Conservation (phyloP, 2,797 vertebrate species). For the Agapornis canus region DNA sequence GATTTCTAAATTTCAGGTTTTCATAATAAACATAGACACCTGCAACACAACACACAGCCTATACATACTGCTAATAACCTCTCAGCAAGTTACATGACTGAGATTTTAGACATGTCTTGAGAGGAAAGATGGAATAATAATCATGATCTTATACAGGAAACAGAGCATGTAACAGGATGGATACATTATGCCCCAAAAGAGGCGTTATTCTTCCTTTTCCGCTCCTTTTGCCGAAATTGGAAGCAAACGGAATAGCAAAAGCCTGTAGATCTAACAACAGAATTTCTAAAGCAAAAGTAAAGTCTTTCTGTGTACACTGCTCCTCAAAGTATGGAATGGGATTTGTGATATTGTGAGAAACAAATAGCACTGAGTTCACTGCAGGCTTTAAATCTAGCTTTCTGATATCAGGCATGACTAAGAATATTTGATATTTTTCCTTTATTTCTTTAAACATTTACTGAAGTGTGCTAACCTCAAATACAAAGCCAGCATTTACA, state of each 20-base stretch:
- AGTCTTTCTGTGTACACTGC: fast-evolving
- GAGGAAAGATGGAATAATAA: conserved; percentile 37
- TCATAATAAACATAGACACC: conserved; percentile 46
- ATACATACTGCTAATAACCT: neutral
- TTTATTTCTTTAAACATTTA: conserved; percentile 54
- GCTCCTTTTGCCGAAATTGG: neutral
- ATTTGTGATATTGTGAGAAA: neutral
- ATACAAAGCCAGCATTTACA: conserved; percentile 40
- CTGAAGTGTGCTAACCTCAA: neutral
- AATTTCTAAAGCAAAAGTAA: neutral
- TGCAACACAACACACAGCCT: conserved; percentile 27
- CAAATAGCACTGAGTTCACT: neutral
- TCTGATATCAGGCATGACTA: neutral
- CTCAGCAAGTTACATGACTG: neutral
- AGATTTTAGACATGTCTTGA: conserved; percentile 8
- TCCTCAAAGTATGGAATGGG: neutral
- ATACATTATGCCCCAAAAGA: neutral
- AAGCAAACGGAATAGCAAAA: neutral
- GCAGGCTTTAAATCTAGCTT: neutral
- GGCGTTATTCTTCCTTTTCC: neutral
- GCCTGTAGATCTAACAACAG: neutral
- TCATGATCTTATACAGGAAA: conserved; percentile 8
- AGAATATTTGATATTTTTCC: conserved; percentile 1
- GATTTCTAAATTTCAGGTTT: neutral
- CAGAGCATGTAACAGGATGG: neutral